phyloP scores from a whole-genome alignment of 2,797 vertebrate species.

The Alcedo atthis region DNA sequence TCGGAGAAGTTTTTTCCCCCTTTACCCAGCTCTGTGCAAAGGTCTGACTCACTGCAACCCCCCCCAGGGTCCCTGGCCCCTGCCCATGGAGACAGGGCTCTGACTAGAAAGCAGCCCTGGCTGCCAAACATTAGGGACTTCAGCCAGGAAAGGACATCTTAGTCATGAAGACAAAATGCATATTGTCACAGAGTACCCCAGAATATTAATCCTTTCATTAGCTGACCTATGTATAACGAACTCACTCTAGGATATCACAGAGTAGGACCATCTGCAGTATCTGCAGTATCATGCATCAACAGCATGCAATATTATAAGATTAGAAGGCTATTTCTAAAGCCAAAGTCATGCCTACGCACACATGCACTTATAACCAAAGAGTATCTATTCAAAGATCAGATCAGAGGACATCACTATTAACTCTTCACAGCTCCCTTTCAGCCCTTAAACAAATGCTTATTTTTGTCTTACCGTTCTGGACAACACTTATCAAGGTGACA shows the following conservation, averaged over 20 bases:
- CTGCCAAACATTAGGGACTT: not conserved
- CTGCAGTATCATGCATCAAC: not conserved
- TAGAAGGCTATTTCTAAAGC: not conserved
- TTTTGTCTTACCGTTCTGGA: slow-evolving; percentile 90
- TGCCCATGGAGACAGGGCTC: accelerated
- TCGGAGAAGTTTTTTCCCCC: not conserved
- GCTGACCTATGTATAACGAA: not conserved
- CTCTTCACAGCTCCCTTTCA: not conserved
- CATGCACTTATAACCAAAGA: not conserved
- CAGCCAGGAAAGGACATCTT: not conserved
- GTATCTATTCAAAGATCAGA: not conserved
- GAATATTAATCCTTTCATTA: not conserved
- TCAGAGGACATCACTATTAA: not conserved
- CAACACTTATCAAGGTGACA: slow-evolving; percentile 89
- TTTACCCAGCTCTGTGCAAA: not conserved
- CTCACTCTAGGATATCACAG: not conserved
- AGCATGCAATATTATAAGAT: not conserved
- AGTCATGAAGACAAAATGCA: not conserved
- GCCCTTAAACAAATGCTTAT: not conserved
- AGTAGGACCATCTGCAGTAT: not conserved
- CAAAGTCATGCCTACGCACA: not conserved
- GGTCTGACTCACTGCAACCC: not conserved
- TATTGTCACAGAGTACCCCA: not conserved
- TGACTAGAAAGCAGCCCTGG: not conserved
- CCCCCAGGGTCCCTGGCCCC: not conserved